phyloP scores from a whole-genome alignment of 53 echinoderm and acorn worm genomes.

The Zoroaster sp. region DNA sequence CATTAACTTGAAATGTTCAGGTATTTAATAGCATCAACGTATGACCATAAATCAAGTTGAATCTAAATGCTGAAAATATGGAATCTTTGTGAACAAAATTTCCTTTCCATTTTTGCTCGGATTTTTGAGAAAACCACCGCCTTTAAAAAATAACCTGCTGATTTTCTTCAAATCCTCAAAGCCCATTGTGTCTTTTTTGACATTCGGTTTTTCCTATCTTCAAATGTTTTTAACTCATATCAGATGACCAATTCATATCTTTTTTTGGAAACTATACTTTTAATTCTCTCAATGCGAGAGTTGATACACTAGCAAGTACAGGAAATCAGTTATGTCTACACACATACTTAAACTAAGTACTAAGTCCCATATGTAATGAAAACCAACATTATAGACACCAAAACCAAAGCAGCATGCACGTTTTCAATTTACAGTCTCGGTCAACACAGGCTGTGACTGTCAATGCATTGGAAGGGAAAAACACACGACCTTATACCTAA shows the following conservation, averaged over 20 bases:
- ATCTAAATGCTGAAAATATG: too few species aligned
- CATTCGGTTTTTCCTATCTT: too few species aligned
- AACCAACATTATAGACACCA: constrained; percentile 7
- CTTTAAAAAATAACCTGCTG: too few species aligned
- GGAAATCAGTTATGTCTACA: neutral
- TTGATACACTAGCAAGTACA: neutral
- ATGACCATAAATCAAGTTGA: too few species aligned
- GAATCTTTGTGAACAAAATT: too few species aligned
- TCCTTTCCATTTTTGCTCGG: too few species aligned
- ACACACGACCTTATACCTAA: constrained; percentile 1
- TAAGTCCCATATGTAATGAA: constrained; percentile 12
- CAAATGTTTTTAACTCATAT: too few species aligned
- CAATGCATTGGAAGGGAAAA: constrained; percentile 30
- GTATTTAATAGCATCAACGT: too few species aligned
- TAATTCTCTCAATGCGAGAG: neutral
- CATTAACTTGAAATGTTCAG: too few species aligned
- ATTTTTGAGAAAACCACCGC: too few species aligned
- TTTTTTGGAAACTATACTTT: neutral
- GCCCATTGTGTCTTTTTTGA: neutral
- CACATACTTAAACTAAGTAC: neutral
- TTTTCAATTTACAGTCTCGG: constrained; percentile 37
- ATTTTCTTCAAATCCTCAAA: neutral
- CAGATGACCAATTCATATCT: neutral
- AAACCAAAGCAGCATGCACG: constrained; percentile 12
- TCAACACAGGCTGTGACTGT: constrained; percentile 32